Conservation (phyloP, 1,140 invertebrate species). For the Holcopasites calliopsidis region DNA sequence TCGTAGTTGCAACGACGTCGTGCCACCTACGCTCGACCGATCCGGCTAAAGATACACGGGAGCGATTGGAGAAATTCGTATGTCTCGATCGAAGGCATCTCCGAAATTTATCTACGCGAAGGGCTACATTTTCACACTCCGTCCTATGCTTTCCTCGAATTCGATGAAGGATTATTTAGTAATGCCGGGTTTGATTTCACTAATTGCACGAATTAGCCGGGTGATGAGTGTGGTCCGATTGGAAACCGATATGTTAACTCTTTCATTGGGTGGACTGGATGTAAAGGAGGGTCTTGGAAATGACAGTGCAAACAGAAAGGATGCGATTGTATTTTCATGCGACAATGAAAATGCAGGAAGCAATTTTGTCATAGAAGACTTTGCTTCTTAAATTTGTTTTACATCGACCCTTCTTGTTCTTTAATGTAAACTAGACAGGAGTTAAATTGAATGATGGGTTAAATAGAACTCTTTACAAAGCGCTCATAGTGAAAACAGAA, state of each 20-base stretch:
- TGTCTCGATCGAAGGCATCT: conserved; percentile 13
- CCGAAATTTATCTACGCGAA: neutral
- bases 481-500: too few species aligned
- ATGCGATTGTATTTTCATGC: too few species aligned
- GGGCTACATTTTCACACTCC: conserved; percentile 43
- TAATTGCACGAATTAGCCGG: conserved; percentile 30
- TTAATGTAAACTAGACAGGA: too few species aligned
- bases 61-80: conserved; percentile 54
- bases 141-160: conserved; percentile 11
- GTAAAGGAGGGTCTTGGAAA: too few species aligned
- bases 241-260: too few species aligned
- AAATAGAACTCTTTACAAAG: neutral
- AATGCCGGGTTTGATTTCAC: conserved; percentile 43
- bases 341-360: too few species aligned
- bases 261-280: neutral
- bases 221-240: neutral
- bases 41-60: conserved; percentile 48
- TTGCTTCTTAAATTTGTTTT: neutral
- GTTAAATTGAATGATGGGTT: neutral
- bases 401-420: too few species aligned
- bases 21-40: neutral
- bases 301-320: too few species aligned
- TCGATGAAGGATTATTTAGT: conserved; percentile 37
- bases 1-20: neutral
- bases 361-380: too few species aligned